phyloP scores from a whole-genome alignment of 1,140 invertebrate genomes.

The Sminthurides bifidus region DNA sequence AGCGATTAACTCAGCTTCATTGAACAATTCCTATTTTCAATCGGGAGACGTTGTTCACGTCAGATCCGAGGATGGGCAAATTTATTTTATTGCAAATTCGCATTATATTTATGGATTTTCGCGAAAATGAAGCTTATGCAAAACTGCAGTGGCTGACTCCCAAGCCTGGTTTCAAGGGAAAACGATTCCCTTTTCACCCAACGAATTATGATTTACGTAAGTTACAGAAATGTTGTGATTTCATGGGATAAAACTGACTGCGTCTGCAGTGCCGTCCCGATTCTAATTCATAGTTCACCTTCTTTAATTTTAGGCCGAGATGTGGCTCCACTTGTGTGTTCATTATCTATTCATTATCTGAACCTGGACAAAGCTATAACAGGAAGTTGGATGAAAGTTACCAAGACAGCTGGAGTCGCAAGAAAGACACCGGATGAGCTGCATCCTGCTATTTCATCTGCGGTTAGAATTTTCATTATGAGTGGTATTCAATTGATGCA shows the following conservation, averaged over 20 bases:
- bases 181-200: conserved; percentile 5
- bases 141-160: conserved; percentile 9
- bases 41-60: conserved; percentile 14
- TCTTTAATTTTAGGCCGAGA: neutral
- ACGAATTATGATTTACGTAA: conserved; percentile 9
- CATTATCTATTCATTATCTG: too few species aligned
- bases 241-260: too few species aligned
- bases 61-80: neutral
- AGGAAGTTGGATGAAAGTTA: conserved; percentile 20
- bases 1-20: neutral
- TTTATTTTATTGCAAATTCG: conserved; percentile 14
- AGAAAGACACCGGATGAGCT: conserved; percentile 6
- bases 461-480: neutral
- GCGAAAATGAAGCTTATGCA: conserved; percentile 1
- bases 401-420: conserved; percentile 12
- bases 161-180: neutral
- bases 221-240: neutral
- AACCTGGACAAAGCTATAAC: conserved; percentile 22
- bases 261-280: too few species aligned
- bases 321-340: too few species aligned
- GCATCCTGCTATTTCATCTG: neutral
- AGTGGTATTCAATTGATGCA: neutral
- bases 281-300: neutral
- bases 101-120: neutral
- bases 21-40: conserved; percentile 12